Conservation (phyloP, 2,797 vertebrate species). For the Phataginus tetradactyla region DNA sequence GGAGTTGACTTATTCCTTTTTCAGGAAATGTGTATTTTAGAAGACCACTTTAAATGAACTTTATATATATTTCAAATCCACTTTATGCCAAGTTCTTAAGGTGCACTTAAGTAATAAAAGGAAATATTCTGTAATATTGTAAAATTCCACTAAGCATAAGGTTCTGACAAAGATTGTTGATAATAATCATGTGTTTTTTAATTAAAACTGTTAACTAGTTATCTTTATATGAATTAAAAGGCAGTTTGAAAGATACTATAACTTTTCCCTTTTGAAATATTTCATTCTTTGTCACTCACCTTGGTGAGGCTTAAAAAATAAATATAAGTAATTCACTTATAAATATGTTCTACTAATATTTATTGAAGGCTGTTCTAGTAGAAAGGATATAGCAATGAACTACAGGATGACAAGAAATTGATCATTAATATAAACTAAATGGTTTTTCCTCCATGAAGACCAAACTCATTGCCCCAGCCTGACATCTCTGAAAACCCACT, state of each 20-base stretch:
- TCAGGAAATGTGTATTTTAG: not conserved
- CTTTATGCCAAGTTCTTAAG: not conserved
- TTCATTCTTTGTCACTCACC: not conserved
- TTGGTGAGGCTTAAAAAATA: conserved; percentile 31
- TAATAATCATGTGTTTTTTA: conserved; percentile 13
- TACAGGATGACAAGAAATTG: not conserved
- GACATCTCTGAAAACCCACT: not conserved
- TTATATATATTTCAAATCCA: not conserved
- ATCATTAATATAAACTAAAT: not conserved
- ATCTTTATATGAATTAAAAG: conserved; percentile 12
- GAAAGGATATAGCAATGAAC: not conserved
- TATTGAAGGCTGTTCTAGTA: not conserved
- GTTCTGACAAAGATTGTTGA: conserved; percentile 22
- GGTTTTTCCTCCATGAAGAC: not conserved
- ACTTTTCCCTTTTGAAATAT: conserved; percentile 25
- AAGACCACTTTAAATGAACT: conserved; percentile 21
- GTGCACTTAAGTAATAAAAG: not conserved
- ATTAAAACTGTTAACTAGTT: conserved; percentile 1
- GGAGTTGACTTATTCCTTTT: not conserved
- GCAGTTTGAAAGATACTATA: not conserved
- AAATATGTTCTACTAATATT: conserved; percentile 18
- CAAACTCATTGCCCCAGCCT: not conserved
- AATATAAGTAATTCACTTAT: conserved; percentile 36
- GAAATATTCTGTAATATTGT: conserved; percentile 13
- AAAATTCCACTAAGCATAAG: conserved; percentile 40